A percentile compares a stretch with the other conserved stretches of the same genome.
Conservation (phyloP, 2,113 vertebrate genomes). For the Maccullochella peelii region DNA sequence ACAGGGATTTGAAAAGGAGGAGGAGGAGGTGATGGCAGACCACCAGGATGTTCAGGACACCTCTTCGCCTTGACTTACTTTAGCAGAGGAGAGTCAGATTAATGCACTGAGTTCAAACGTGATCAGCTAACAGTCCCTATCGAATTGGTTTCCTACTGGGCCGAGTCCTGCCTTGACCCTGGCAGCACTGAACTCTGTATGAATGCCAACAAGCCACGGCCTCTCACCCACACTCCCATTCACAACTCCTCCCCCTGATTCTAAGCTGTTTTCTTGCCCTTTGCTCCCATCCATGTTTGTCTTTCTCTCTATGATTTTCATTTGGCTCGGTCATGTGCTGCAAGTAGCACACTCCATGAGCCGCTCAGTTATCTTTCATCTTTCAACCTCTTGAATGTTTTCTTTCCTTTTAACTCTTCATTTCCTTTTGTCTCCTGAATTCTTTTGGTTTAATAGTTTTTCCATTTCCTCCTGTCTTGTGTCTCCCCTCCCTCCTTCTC, state of each 20-base stretch:
- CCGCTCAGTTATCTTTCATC: slow-evolving; percentile 52
- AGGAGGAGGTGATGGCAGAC: background rate
- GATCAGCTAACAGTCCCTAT: background rate
- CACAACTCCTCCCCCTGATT: slow-evolving; percentile 42
- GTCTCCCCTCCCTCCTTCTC: slow-evolving; percentile 46
- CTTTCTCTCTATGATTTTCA: slow-evolving; percentile 74
- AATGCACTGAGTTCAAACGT: background rate
- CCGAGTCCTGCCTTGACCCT: slow-evolving; percentile 55
- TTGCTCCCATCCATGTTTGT: slow-evolving; percentile 74
- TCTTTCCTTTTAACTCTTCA: slow-evolving; percentile 71
- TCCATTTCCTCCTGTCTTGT: slow-evolving; percentile 79
- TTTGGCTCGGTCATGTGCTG: slow-evolving; percentile 52
- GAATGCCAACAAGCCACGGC: slow-evolving; percentile 44
- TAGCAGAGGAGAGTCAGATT: slow-evolving; percentile 5
- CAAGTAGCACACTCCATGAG: slow-evolving; percentile 52
- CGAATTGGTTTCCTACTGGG: background rate
- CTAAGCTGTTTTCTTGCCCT: slow-evolving; percentile 69
- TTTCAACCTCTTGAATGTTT: slow-evolving; percentile 62
- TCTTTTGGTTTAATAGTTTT: slow-evolving; percentile 74
- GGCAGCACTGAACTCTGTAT: slow-evolving; percentile 28
- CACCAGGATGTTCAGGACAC: background rate
- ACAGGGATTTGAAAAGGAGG: slow-evolving; percentile 14
- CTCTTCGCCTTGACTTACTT: slow-evolving; percentile 15
- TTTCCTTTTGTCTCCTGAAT: slow-evolving; percentile 55
- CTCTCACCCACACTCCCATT: slow-evolving; percentile 44